Conservation (phyloP, 2,888 invertebrate genomes). For the Sarcophaga caerulescens region DNA sequence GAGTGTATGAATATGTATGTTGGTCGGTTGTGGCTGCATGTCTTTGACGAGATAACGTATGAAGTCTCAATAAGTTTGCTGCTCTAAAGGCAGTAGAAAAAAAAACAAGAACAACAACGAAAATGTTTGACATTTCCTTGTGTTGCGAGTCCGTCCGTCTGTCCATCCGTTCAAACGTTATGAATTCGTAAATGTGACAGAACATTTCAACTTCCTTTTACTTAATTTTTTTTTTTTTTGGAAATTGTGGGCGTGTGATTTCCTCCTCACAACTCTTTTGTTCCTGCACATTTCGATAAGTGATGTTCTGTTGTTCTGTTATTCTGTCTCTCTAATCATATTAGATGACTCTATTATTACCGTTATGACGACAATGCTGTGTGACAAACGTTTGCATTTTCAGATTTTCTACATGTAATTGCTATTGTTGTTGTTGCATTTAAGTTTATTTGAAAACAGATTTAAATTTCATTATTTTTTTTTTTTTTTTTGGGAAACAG, state of each 20-base stretch:
- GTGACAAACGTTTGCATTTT: conserved; percentile 30
- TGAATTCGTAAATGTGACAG: conserved; percentile 61
- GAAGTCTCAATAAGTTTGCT: conserved; percentile 46
- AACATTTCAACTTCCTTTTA: conserved; percentile 66
- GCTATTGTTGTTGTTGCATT: conserved; percentile 7
- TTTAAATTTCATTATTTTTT: conserved; percentile 10
- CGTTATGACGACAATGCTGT: conserved; percentile 35
- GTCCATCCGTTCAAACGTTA: conserved; percentile 47
- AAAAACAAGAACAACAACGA: no score
- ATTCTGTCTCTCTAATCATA: conserved; percentile 67
- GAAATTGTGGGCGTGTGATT: conserved; percentile 69
- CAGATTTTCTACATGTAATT: conserved; percentile 3
- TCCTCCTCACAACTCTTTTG: conserved; percentile 70
- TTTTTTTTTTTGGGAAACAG: conserved; percentile 12
- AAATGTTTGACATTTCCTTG: conserved; percentile 42
- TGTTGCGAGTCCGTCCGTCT: neutral
- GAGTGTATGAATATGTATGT: neutral
- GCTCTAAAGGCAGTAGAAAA: neutral
- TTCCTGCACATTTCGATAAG: conserved; percentile 60
- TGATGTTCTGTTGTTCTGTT: conserved; percentile 44
- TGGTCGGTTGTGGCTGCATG: conserved; percentile 27
- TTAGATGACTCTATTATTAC: conserved; percentile 67
- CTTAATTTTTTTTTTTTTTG: neutral
- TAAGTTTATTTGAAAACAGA: conserved; percentile 48
- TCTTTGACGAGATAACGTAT: conserved; percentile 66